phyloP scores from a whole-genome alignment of 2,113 vertebrate species.

The Lepidiolamprologus cunningtoni region DNA sequence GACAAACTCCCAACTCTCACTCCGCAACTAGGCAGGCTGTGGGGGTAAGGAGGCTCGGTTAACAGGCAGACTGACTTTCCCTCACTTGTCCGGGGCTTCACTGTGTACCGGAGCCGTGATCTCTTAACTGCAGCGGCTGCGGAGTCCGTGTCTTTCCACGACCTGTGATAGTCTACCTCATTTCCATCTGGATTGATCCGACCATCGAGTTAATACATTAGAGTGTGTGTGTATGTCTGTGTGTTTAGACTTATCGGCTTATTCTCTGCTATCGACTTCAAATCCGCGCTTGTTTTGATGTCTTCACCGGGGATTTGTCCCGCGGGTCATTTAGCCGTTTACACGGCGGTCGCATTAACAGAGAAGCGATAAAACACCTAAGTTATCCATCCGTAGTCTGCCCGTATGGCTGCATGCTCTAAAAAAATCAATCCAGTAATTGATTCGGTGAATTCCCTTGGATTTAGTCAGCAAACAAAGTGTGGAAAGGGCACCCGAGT shows the following conservation, averaged over 20 bases:
- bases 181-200: constrained; percentile 36
- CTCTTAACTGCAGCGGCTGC: neutral
- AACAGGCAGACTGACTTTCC: neutral
- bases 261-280: constrained; percentile 24
- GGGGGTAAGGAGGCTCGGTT: neutral
- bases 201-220: constrained; percentile 46
- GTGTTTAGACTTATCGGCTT: constrained; percentile 55
- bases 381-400: constrained; percentile 7
- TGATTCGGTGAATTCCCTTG: neutral
- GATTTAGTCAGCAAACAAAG: neutral
- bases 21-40: constrained; percentile 6
- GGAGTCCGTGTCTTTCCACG: neutral
- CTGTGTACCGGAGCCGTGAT: neutral
- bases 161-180: constrained; percentile 16
- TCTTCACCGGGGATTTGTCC: constrained; percentile 48
- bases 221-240: constrained; percentile 47
- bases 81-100: neutral
- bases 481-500: neutral
- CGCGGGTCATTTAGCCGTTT: constrained; percentile 35
- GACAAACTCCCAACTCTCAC: neutral
- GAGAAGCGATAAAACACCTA: neutral
- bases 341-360: constrained; percentile 16
- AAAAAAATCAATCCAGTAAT: constrained; percentile 38
- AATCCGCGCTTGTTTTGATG: constrained; percentile 50
- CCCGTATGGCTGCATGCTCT: neutral